Base-by-base conservation (phyloP, 2,113 vertebrate species). In the Archocentrus centrarchus region DNA sequence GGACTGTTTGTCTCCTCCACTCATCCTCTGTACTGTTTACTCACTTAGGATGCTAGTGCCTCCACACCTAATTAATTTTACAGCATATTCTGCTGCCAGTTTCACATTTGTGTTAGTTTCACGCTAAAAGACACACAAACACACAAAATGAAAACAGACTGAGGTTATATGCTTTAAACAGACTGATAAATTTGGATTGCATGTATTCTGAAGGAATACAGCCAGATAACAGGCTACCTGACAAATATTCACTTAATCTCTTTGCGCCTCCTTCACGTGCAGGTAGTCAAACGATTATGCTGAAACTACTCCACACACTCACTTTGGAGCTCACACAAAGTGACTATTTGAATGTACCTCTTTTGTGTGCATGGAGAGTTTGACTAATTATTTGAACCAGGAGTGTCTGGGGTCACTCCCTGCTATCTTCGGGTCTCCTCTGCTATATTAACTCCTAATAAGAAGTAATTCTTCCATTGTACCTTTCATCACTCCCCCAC, bases 21-120 rank as follows among this genome's bases (percentile, higher is more conserved):
- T 93, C 79, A 88, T 90, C 83, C 81, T 75, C 77, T 59, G 41
- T 53, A 59, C 81, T 87, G 87, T 90, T 91, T 89, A 87, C 85
- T 91, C 89, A 89, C 88, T 85, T 87, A 73, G 86, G 75, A 91
- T 86, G 82, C 81, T 64, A 37, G 91, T 78, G 68, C 78, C 57
- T 90, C 79, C 64, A 91, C 44, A 82, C 59, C 89, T 93, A 91
- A 91, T 93, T 89, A 88, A 90, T 88, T 93, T 44, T 63, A 79
- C 75, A 68, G 75, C 79, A 88, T 86, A 87, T 87, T 91, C 59
- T 78, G 61, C 83, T 90, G 89, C 79, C 92, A 93, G 79, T 80
- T 91, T 88, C 30, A 86, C 41, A 90, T 87, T 84, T 86, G 79
- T 10, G 24, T 59, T 80, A 58, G 75, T 79, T 81, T 64, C 32